Evolutionary conservation across 2,797 vertebrate species (phyloP).

Genomic region (Luscinia luscinia): DNA sequence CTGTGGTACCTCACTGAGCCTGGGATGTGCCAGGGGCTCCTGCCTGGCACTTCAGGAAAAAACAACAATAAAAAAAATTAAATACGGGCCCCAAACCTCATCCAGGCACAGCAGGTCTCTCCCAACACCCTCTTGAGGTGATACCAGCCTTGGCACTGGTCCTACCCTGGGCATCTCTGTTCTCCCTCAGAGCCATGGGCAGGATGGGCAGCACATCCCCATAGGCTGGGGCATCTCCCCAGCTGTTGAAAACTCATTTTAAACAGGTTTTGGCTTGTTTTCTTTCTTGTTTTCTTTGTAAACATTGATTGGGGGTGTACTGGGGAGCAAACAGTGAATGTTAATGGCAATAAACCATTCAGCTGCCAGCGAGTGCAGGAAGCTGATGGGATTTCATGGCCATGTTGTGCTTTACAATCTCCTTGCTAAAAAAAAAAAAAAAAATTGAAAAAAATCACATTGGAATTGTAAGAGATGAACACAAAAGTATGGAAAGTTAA

Average conservation of each 20-base stretch:
- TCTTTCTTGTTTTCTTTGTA: not conserved
- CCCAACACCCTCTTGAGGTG: rapidly evolving
- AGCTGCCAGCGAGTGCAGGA: not conserved
- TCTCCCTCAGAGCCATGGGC: rapidly evolving
- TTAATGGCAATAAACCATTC: not conserved
- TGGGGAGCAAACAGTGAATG: rapidly evolving
- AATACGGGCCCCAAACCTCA: not conserved
- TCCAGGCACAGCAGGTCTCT: not conserved
- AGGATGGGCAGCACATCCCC: not conserved
- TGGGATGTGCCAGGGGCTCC: rapidly evolving
- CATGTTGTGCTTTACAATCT: not conserved
- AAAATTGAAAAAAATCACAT: not conserved
- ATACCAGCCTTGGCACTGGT: rapidly evolving
- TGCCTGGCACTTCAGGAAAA: not conserved
- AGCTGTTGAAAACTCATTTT: not conserved
- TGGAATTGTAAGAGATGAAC: not conserved
- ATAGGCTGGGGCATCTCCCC: rapidly evolving
- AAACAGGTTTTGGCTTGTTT: not conserved
- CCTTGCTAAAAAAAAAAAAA: not conserved
- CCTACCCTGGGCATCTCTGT: not conserved
- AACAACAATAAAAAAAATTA: not conserved
- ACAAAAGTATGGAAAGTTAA: not conserved
- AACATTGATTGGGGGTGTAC: not conserved
- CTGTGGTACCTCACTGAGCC: rapidly evolving
- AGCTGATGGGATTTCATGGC: not conserved